Evolutionary conservation across 2,888 invertebrate genomes (phyloP).

Genomic region (Sialis lutaria): DNA sequence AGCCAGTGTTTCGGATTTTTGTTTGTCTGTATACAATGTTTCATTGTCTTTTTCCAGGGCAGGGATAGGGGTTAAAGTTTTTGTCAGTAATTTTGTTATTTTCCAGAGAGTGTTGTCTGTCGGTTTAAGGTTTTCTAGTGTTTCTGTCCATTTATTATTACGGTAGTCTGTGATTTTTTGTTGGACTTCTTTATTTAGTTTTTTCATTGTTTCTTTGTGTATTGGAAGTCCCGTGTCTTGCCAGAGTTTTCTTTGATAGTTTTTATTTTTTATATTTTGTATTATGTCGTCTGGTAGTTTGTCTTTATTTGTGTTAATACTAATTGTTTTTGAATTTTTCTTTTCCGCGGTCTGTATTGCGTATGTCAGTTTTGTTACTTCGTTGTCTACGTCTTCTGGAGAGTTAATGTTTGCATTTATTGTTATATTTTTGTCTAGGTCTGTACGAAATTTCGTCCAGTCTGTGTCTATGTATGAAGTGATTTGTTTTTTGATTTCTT

Average conservation of each 20-base stretch:
- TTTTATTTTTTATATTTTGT: conserved; percentile 2
- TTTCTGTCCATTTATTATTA: conserved; percentile 7
- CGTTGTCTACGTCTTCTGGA: not conserved
- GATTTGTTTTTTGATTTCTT: not conserved
- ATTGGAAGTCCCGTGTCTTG: not conserved
- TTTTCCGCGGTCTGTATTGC: not conserved
- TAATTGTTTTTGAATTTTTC: not conserved
- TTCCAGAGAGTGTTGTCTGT: conserved; percentile 6
- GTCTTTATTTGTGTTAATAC: not conserved
- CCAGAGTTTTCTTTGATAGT: not conserved
- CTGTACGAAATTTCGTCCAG: conserved; percentile 2
- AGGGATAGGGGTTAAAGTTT: not conserved
- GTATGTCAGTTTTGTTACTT: not conserved
- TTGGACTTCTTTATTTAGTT: not conserved
- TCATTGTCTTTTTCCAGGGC: not conserved
- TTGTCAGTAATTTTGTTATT: conserved; percentile 1
- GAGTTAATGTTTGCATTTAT: conserved; percentile 3
- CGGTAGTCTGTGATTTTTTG: not conserved
- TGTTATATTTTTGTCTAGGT: conserved; percentile 1
- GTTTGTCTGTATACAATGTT: not conserved
- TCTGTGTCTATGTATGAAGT: conserved; percentile 4
- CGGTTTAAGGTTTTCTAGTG: conserved; percentile 5
- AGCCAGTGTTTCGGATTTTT: not conserved
- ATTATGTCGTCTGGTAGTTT: not conserved
- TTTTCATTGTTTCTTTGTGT: not conserved